These are phyloP conservation scores for Oryctes rhinoceros DNA, from an alignment of 1,140 invertebrate genomes.

Conservation along the genomic window DNA sequence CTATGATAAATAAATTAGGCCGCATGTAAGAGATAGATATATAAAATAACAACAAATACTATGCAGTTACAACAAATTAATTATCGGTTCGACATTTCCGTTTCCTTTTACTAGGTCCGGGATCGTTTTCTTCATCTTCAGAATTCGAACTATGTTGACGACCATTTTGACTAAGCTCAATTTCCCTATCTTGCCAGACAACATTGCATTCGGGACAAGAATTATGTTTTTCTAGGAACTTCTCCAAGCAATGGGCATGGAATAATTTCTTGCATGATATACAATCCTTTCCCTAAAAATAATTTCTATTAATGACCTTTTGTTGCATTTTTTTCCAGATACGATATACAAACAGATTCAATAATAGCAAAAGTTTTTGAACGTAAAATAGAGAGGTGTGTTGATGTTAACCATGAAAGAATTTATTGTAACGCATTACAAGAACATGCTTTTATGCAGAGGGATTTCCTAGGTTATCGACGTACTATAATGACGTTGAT, in stretches of 20 bases:
- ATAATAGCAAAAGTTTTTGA: no score
- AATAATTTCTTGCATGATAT: background rate
- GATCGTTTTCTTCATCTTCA: background rate
- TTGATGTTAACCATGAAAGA: no score
- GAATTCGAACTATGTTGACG: background rate
- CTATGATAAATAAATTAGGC: no score
- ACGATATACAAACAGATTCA: background rate
- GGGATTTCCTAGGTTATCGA: no score
- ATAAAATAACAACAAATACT: no score
- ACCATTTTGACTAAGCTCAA: background rate
- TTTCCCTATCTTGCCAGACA: background rate
- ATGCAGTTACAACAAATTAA: no score
- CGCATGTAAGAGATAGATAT: no score
- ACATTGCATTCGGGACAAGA: background rate
- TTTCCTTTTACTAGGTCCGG: background rate
- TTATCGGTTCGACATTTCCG: background rate
- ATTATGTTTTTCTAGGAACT: background rate
- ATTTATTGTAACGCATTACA: no score
- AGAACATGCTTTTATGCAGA: no score
- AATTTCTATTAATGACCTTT: background rate
- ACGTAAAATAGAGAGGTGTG: no score
- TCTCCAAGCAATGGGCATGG: background rate
- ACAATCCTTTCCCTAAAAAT: background rate
- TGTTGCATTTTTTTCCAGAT: background rate
- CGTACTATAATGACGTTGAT: no score